A percentile compares a stretch with the other conserved stretches of the same genome.
phyloP scores from a whole-genome alignment of 2,888 invertebrate species.

The Lepeophtheirus nordmannii region DNA sequence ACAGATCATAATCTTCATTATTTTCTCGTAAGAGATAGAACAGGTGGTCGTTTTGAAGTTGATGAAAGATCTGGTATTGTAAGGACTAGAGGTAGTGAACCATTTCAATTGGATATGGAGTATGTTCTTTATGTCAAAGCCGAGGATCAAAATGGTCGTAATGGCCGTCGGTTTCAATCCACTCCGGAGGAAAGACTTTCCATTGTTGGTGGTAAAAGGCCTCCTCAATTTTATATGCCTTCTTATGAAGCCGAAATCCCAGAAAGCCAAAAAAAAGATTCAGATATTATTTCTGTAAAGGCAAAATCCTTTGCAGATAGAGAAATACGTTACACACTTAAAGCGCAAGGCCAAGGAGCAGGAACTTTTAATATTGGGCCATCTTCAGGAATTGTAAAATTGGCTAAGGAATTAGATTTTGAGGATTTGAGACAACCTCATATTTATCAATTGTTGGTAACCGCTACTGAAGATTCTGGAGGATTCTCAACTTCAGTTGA shows the following conservation, averaged over 20 bases:
- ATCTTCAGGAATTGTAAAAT: constrained; percentile 81
- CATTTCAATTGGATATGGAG: constrained; percentile 87
- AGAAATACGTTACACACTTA: constrained; percentile 84
- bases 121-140: constrained; percentile 91
- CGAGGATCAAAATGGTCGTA: constrained; percentile 81
- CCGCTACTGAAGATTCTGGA: constrained; percentile 92
- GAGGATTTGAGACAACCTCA: constrained; percentile 88
- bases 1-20: constrained; percentile 91
- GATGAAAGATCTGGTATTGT: constrained; percentile 84
- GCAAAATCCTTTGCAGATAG: constrained; percentile 94
- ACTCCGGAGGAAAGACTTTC: constrained; percentile 79
- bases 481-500: constrained; percentile 88
- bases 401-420: constrained; percentile 89
- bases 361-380: constrained; percentile 90
- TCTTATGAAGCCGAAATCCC: constrained; percentile 88
- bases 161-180: constrained; percentile 78
- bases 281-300: constrained; percentile 88
- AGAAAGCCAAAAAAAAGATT: constrained; percentile 90
- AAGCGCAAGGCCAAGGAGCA: constrained; percentile 85
- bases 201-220: constrained; percentile 90
- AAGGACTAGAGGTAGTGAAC: constrained; percentile 72
- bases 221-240: constrained; percentile 92
- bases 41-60: constrained; percentile 58
- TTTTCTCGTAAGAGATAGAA: constrained; percentile 82
- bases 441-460: constrained; percentile 74